Conservation (phyloP, 2,888 invertebrate genomes). For the Criorhina ranunculi region DNA sequence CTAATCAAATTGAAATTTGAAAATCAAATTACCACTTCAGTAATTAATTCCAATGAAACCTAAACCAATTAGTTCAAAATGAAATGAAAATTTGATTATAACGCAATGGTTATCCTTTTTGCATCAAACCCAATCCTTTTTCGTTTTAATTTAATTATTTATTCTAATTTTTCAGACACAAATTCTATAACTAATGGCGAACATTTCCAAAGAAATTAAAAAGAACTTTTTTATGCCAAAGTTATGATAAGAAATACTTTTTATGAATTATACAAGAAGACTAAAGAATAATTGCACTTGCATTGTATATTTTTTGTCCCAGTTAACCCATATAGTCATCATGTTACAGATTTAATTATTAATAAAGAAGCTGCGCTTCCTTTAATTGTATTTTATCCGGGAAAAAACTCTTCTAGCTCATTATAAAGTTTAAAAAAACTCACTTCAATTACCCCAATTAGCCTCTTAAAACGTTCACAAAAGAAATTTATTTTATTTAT, state of each 20-base stretch:
- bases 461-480: background rate
- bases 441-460: constrained; percentile 4
- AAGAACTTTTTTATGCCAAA: background rate
- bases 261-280: no score
- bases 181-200: no score
- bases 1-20: background rate
- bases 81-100: background rate
- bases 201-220: no score
- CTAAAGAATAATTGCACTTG: background rate
- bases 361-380: constrained; percentile 3
- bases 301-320: background rate
- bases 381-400: background rate
- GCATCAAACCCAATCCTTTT: background rate
- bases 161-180: no score
- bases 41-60: background rate
- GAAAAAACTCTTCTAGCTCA: background rate
- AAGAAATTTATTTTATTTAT: background rate
- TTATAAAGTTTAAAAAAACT: constrained; percentile 18
- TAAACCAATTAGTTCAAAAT: background rate
- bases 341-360: constrained; percentile 12
- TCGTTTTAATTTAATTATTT: background rate
- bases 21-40: background rate
- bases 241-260: no score
- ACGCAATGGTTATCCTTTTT: background rate
- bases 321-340: background rate